Evolutionary conservation across 2,888 invertebrate genomes (phyloP).

Genomic region (Agonopterix heracliana): DNA sequence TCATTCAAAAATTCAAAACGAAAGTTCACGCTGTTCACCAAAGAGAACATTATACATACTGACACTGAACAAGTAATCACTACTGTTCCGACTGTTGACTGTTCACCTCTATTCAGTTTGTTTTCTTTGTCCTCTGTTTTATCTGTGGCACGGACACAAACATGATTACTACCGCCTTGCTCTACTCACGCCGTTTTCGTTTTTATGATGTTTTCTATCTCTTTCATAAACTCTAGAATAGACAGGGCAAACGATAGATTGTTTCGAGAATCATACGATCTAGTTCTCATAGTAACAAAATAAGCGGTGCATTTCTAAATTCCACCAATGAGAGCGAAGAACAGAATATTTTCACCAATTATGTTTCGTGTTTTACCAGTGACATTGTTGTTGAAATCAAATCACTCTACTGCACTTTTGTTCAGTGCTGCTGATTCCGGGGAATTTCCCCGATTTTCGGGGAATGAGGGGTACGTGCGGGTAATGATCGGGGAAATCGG

Average conservation of each 20-base stretch:
- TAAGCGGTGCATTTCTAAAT: background rate
- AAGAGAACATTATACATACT: too few relatives aligned
- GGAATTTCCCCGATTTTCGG: too few relatives aligned
- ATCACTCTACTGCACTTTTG: slow-evolving; percentile 5
- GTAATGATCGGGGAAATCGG: too few relatives aligned
- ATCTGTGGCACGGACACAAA: background rate
- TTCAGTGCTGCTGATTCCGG: too few relatives aligned
- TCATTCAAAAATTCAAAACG: too few relatives aligned
- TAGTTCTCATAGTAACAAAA: background rate
- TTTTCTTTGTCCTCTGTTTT: background rate
- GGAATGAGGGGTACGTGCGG: too few relatives aligned
- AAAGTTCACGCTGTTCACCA: too few relatives aligned
- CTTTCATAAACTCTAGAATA: background rate
- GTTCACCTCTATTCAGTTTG: background rate
- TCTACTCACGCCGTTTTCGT: background rate
- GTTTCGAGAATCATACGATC: background rate
- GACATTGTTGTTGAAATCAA: background rate
- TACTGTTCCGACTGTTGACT: too few relatives aligned
- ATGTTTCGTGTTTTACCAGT: background rate
- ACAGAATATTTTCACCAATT: background rate
- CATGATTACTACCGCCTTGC: background rate
- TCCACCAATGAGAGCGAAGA: background rate
- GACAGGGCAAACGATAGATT: background rate
- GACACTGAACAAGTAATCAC: too few relatives aligned
- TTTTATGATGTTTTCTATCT: background rate